Evolutionary conservation across 2,888 invertebrate species (phyloP), one percentile per base, ranked within the genome.

Genomic region (Electrophaes corylata): DNA sequence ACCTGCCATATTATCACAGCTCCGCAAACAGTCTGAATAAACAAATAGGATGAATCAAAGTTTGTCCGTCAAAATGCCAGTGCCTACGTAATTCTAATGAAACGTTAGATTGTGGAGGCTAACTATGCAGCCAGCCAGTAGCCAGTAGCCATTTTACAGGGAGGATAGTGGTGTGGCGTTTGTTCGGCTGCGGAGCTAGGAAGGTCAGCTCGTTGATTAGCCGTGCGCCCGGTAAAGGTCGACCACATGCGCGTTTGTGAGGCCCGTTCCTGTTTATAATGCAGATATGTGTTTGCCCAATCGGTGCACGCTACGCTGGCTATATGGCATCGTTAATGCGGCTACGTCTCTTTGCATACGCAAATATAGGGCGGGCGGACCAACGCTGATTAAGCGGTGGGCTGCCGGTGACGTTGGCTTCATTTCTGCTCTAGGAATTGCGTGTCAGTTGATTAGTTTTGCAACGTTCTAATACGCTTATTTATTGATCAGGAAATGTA

Each of bases 271-370:
- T 92, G 92, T 92, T 92, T 92, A 92, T 92, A 92, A 92, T 92
- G 92, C 91, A 91, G 92, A 92, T 92, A 92, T 91, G 90, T 92
- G 91, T 91, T 91, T 91, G 91, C 91, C 88, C 90, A 91, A 91
- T 91, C 89, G 87, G 84, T 86, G 88, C 89, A 91, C 85, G 91
- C 86, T 90, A 86, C 86, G 89, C 86, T 88, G 90, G 87, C 87
- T 91, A 91, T 92, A 91, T 91, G 90, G 91, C 91, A 91, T 92
- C 88, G 91, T 88, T 91, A 91, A 92, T 92, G 89, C 78, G 90
- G 86, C 88, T 83, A 77, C 82, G 86, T 86, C 91, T 91, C 92
- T 92, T 92, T 92, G 91, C 92, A 92, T 92, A 92, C 87, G 91
- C 90, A 92, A 92, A 92, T 91, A 91, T 90, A 90, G 90, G 88